Evolutionary conservation across 2,888 invertebrate species (phyloP).

Genomic region (Tenthredo mesomela): DNA sequence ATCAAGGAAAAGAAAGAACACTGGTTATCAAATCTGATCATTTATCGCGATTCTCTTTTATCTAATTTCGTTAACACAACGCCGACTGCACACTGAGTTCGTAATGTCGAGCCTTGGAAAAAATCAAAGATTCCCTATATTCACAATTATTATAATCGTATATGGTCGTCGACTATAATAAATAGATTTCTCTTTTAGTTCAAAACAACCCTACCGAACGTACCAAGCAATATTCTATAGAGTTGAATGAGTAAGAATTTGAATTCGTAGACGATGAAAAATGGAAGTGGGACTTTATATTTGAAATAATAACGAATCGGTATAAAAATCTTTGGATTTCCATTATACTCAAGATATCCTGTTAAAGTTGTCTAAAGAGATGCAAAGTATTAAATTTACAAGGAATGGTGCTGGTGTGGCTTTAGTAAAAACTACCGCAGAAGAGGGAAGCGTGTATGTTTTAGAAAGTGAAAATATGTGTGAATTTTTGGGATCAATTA

Average conservation of each 20-base stretch:
- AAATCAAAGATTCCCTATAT: not conserved
- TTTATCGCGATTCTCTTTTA: not conserved
- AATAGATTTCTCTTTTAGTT: not conserved
- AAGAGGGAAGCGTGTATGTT: not conserved
- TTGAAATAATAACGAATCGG: not conserved
- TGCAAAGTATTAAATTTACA: constrained; percentile 32
- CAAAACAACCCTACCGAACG: not conserved
- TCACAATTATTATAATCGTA: not conserved
- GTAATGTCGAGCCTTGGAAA: not conserved
- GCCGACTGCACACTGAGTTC: not conserved
- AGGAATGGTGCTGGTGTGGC: constrained; percentile 19
- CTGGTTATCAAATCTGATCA: not conserved
- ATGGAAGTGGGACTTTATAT: not conserved
- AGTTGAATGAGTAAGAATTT: not conserved
- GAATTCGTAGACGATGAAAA: not conserved
- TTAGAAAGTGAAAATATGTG: not conserved
- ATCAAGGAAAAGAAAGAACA: not conserved
- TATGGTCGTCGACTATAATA: not conserved
- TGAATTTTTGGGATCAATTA: constrained; percentile 41
- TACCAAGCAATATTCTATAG: constrained; percentile 7
- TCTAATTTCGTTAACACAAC: not conserved
- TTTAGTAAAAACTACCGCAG: not conserved
- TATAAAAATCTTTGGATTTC: constrained; percentile 10
- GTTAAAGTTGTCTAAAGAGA: constrained; percentile 23
- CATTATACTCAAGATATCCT: constrained; percentile 38